These are phyloP conservation scores for Phaonia tiefii DNA, from an alignment of 2,888 invertebrate species.

Conservation along the genomic window DNA sequence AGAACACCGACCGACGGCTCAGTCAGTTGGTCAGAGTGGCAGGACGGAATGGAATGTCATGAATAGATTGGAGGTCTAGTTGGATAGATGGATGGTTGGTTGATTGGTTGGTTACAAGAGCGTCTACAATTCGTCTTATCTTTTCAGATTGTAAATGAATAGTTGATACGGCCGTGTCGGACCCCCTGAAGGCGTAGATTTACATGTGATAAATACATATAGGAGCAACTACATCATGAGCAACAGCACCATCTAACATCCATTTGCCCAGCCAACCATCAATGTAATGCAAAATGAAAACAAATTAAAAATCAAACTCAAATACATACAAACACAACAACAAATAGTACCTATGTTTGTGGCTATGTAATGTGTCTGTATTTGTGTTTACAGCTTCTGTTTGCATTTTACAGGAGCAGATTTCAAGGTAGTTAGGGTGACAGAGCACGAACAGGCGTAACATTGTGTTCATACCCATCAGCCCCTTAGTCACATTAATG, in stretches of 20 bases:
- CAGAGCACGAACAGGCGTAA: not conserved
- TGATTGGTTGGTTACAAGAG: constrained; percentile 3
- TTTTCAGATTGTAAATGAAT: not conserved
- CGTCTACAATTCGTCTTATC: not conserved
- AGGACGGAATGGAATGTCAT: not conserved
- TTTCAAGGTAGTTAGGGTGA: not conserved
- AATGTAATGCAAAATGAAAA: constrained; percentile 22
- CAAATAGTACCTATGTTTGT: not conserved
- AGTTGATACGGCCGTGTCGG: not conserved
- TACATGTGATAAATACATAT: constrained; percentile 23
- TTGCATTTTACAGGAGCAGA: not conserved
- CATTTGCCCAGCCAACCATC: not conserved
- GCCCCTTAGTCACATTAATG: not conserved
- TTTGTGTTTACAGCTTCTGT: constrained; percentile 8
- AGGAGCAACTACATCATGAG: not conserved
- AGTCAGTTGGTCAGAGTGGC: constrained; percentile 39
- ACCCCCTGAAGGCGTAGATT: constrained; percentile 13
- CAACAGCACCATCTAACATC: not conserved
- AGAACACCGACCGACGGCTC: not conserved
- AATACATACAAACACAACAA: not conserved
- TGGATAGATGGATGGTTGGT: not conserved
- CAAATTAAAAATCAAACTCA: constrained; percentile 26
- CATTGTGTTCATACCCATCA: not conserved
- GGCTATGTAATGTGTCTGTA: not conserved
- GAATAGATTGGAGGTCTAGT: not conserved